phyloP scores from a whole-genome alignment of 2,888 invertebrate species.

The Harpalus rufipes region DNA sequence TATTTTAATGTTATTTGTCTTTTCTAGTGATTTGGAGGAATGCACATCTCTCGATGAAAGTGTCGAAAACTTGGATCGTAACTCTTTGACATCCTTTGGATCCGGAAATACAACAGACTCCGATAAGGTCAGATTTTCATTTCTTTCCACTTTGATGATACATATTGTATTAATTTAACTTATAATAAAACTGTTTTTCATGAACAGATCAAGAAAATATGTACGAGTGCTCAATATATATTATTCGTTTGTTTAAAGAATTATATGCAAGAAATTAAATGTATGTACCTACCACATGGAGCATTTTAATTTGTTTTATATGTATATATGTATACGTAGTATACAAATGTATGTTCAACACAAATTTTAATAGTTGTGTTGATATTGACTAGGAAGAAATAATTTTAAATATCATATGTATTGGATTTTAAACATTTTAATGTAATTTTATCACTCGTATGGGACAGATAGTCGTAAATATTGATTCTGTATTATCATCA shows the following conservation, averaged over 20 bases:
- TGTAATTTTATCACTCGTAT: constrained; percentile 6
- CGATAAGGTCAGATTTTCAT: constrained; percentile 87
- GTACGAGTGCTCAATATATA: too few relatives aligned
- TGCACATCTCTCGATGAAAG: constrained; percentile 89
- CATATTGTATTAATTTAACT: not conserved
- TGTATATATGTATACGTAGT: too few relatives aligned
- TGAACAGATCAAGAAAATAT: too few relatives aligned
- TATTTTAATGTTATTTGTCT: constrained; percentile 45
- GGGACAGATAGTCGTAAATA: constrained; percentile 11
- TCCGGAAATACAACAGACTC: constrained; percentile 97
- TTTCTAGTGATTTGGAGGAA: constrained; percentile 91
- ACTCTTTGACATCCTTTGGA: constrained; percentile 93
- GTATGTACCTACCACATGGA: too few relatives aligned
- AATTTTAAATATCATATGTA: not conserved
- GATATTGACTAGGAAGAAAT: not conserved
- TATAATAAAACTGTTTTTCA: not conserved
- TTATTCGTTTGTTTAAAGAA: too few relatives aligned
- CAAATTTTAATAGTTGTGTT: not conserved
- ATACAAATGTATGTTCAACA: too few relatives aligned
- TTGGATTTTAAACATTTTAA: not conserved
- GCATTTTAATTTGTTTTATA: too few relatives aligned
- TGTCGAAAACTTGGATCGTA: constrained; percentile 91
- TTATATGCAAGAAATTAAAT: too few relatives aligned
- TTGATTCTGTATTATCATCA: constrained; percentile 47
- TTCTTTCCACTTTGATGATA: not conserved